Evolutionary conservation across 2,888 invertebrate genomes (phyloP).

Genomic region (Taenaris catops): DNA sequence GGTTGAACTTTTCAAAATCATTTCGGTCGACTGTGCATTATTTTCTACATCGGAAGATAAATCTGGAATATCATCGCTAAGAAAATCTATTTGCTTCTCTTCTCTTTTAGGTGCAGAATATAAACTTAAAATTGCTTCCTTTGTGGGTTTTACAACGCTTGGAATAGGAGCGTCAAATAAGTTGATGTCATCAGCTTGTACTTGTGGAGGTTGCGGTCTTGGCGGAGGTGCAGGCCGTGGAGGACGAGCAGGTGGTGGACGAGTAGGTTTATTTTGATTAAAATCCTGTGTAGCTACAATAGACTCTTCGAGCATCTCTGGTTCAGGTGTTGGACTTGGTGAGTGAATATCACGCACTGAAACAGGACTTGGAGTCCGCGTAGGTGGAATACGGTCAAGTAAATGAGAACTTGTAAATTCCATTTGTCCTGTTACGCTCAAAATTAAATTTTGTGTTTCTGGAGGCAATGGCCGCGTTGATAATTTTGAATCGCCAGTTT

Average conservation of each 20-base stretch:
- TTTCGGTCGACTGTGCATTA: conserved; percentile 32
- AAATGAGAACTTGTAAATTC: conserved; percentile 92
- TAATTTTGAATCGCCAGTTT: conserved; percentile 43
- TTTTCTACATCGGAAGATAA: conserved; percentile 32
- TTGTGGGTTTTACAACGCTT: conserved; percentile 68
- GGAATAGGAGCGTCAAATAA: conserved; percentile 80
- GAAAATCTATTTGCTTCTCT: conserved; percentile 73
- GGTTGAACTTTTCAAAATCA: conserved; percentile 30
- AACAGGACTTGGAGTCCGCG: conserved; percentile 92
- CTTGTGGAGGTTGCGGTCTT: conserved; percentile 53
- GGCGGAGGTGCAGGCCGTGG: conserved; percentile 65
- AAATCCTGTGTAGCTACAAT: conserved; percentile 55
- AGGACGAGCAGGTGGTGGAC: conserved; percentile 54
- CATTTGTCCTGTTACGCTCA: conserved; percentile 93
- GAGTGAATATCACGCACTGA: conserved; percentile 90
- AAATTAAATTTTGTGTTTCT: conserved; percentile 91
- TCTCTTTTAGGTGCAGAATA: conserved; percentile 69
- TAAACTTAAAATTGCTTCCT: conserved; percentile 80
- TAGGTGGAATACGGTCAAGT: conserved; percentile 90
- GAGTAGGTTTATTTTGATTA: conserved; percentile 54
- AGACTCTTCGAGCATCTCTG: conserved; percentile 45
- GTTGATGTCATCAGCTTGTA: conserved; percentile 62
- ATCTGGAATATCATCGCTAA: conserved; percentile 76
- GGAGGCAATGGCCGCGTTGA: conserved; percentile 83
- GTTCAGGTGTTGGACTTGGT: conserved; percentile 90